phyloP scores from a whole-genome alignment of 2,797 vertebrate species.

The Sciurus vulgaris region DNA sequence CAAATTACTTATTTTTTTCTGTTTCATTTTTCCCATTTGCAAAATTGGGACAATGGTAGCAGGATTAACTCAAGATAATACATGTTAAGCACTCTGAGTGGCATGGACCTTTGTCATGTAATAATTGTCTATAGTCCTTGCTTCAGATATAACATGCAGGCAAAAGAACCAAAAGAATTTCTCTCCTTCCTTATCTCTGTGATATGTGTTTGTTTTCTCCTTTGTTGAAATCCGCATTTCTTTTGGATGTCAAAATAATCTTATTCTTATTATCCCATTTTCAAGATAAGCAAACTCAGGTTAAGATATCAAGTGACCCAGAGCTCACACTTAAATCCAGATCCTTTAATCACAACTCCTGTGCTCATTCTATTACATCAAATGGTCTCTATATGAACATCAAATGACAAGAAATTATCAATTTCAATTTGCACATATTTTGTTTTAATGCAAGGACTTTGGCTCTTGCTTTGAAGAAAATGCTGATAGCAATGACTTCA shows the following conservation, averaged over 20 bases:
- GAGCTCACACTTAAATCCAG: not conserved
- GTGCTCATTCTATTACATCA: not conserved
- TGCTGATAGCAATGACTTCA: not conserved
- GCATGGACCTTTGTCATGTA: not conserved
- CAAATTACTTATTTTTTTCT: not conserved
- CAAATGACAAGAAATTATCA: slow-evolving; percentile 14
- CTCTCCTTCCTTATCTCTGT: not conserved
- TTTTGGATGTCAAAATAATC: not conserved
- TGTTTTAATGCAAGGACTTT: slow-evolving; percentile 52
- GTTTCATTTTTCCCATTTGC: not conserved
- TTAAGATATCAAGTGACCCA: not conserved
- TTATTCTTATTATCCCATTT: not conserved
- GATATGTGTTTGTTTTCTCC: not conserved
- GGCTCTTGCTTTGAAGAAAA: slow-evolving; percentile 37
- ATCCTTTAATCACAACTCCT: not conserved
- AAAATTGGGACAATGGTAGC: not conserved
- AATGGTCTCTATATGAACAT: not conserved
- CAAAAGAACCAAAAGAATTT: not conserved
- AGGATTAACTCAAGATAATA: not conserved
- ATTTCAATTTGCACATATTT: slow-evolving; percentile 50
- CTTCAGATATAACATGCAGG: not conserved
- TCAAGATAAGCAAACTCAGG: slow-evolving; percentile 5
- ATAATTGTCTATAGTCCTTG: not conserved
- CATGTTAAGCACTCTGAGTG: not conserved
- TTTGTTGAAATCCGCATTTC: slow-evolving; percentile 9